A percentile compares a stretch with the other conserved stretches of the same genome.
Conservation (phyloP, 2,797 vertebrate genomes). For the Simalia tracyae region DNA sequence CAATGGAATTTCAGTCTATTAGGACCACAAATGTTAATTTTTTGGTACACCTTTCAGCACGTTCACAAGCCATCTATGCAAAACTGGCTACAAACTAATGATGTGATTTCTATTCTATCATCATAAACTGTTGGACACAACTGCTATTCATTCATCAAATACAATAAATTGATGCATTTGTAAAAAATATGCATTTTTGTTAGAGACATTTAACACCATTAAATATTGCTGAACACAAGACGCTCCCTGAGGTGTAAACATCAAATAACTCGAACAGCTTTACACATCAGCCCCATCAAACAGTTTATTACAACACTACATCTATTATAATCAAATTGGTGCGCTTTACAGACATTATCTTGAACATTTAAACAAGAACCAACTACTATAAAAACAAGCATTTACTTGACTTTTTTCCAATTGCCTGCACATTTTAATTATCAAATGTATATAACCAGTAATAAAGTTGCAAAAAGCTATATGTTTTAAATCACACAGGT, state of each 20-base stretch:
- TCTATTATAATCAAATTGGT: conserved; percentile 95
- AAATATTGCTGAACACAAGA: conserved; percentile 85
- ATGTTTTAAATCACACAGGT: conserved; percentile 86
- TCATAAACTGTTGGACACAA: conserved; percentile 72
- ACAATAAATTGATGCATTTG: conserved; percentile 76
- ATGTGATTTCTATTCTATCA: conserved; percentile 72
- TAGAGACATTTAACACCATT: conserved; percentile 75
- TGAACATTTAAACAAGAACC: conserved; percentile 86
- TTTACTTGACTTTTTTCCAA: conserved; percentile 84
- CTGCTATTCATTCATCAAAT: conserved; percentile 72
- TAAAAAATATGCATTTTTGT: conserved; percentile 77
- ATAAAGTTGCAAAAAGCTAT: conserved; percentile 84
- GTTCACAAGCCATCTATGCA: conserved; percentile 75
- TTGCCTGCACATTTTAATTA: conserved; percentile 89
- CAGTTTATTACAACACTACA: conserved; percentile 99
- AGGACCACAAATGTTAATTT: conserved; percentile 48
- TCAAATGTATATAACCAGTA: conserved; percentile 85
- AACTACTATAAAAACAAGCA: conserved; percentile 95
- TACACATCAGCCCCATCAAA: conserved; percentile 93
- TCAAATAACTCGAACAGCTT: conserved; percentile 88
- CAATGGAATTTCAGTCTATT: conserved; percentile 45
- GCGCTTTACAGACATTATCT: conserved; percentile 95
- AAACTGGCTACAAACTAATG: conserved; percentile 74
- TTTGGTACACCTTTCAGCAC: conserved; percentile 72
- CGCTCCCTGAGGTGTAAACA: conserved; percentile 87